Conservation (phyloP, 2,113 vertebrate genomes). For the Osmerus eperlanus region DNA sequence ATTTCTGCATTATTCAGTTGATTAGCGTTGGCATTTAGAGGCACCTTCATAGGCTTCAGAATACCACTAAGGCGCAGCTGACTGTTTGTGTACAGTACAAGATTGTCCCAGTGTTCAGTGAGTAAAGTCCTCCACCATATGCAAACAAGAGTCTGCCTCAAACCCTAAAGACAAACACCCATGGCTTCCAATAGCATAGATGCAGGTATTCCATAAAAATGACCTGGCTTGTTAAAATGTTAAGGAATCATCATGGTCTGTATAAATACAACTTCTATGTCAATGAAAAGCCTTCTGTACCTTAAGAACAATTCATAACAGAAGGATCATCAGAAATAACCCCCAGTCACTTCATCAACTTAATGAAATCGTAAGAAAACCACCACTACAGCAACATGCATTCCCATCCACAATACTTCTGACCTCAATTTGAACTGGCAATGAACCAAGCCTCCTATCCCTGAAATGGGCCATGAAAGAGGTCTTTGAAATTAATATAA, state of each 20-base stretch:
- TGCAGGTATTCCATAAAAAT: background rate
- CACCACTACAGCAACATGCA: background rate
- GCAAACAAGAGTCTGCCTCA: conserved; percentile 60
- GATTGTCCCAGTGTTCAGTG: conserved; percentile 47
- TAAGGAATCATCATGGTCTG: too few species aligned
- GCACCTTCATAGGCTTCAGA: background rate
- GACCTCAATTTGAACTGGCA: conserved; percentile 9
- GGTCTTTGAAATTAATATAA: conserved; percentile 1
- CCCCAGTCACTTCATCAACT: background rate
- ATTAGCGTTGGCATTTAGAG: background rate
- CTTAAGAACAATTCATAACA: too few species aligned
- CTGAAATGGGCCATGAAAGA: background rate
- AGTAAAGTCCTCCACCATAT: conserved; percentile 70
- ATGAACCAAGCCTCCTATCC: background rate
- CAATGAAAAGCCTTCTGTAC: too few species aligned
- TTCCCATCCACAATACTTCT: background rate
- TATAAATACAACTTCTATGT: too few species aligned
- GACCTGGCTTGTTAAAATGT: background rate
- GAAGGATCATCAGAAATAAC: too few species aligned
- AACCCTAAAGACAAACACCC: conserved; percentile 66
- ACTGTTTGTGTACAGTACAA: conserved; percentile 56
- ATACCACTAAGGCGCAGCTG: conserved; percentile 8
- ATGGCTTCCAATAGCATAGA: too few species aligned
- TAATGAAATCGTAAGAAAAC: conserved; percentile 1
- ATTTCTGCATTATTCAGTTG: background rate